Base-by-base conservation (phyloP, 2,113 vertebrate species). In the Clinocottus analis region DNA sequence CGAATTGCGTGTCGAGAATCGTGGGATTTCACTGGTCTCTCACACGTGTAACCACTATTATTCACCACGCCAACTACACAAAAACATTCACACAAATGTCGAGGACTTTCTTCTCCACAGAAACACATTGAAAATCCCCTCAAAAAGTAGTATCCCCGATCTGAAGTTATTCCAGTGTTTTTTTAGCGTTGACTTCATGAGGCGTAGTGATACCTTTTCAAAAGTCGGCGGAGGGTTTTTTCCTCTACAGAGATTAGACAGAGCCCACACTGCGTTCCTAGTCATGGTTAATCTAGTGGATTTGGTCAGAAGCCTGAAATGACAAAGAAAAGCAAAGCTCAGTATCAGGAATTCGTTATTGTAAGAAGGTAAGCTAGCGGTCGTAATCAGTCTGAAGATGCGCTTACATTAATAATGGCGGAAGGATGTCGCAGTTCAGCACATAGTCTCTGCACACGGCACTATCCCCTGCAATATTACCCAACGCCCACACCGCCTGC, bases 391-490 rank as follows among this genome's bases (percentile, higher is more conserved):
- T 37, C 12, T 19, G 17, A 45, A 17, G 17, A 33, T 16, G 1
- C 86, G 96, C 97, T 97, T 92, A 98, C 98, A 93, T 96, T 92
- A 99, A 93, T 37, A 99, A 91, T 55, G 98, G 98, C 87, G 97
- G 96, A 89, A 99, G 97, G 80, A 99, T 99, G 90, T 96, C 94
- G 91, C 98, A 99, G 94, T 96, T 97, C 62, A 99, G 94, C 82
- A 99, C 98, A 55, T 96, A 99, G 91, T 99, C 98, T 89, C 98
- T 96, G 93, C 98, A 99, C 68, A 97, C 95, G 23, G 98, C 97
- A 80, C 98, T 99, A 90, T 99, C 98, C 64, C 98, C 98, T 73
- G 98, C 98, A 83, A 99, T 99, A 92, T 99, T 99, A 73, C 98
- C 98, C 85, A 99, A 88, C 2, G 98, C 98, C 98, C 98, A 99